Percentiles rank a stretch among this genome's conserved stretches.
Evolutionary conservation across 2,888 invertebrate species (phyloP).

Genomic region (Ennomos quercinarius): DNA sequence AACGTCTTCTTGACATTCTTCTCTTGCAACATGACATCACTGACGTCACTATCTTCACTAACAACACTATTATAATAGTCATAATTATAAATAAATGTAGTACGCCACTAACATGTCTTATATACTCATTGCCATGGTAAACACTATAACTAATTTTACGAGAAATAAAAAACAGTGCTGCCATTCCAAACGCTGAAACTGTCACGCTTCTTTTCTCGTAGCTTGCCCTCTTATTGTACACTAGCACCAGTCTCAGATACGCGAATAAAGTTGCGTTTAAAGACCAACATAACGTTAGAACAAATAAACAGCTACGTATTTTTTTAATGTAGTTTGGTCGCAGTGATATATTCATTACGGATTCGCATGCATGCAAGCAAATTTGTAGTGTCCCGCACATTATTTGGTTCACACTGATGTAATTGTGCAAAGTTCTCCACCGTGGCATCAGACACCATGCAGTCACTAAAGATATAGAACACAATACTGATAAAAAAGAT

Average conservation of each 20-base stretch:
- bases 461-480: not conserved
- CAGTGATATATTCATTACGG: not conserved
- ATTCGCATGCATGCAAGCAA: not conserved
- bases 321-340: not conserved
- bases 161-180: not conserved
- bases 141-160: not conserved
- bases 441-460: slow-evolving; percentile 14
- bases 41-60: slow-evolving; percentile 5
- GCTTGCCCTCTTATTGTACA: slow-evolving; percentile 6
- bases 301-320: slow-evolving; percentile 3
- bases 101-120: not conserved
- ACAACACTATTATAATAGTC: not conserved
- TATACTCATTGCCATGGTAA: not conserved
- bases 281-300: slow-evolving; percentile 8
- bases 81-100: not conserved
- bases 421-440: slow-evolving; percentile 20
- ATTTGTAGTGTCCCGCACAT: not conserved
- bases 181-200: not conserved
- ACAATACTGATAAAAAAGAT: not conserved
- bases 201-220: slow-evolving; percentile 13
- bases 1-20: not conserved
- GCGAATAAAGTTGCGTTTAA: slow-evolving; percentile 6
- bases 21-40: slow-evolving; percentile 13
- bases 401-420: slow-evolving; percentile 12
- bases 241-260: slow-evolving; percentile 13